Base-by-base conservation (phyloP, 2,113 vertebrate species). In the Ranitomeya imitator region DNA sequence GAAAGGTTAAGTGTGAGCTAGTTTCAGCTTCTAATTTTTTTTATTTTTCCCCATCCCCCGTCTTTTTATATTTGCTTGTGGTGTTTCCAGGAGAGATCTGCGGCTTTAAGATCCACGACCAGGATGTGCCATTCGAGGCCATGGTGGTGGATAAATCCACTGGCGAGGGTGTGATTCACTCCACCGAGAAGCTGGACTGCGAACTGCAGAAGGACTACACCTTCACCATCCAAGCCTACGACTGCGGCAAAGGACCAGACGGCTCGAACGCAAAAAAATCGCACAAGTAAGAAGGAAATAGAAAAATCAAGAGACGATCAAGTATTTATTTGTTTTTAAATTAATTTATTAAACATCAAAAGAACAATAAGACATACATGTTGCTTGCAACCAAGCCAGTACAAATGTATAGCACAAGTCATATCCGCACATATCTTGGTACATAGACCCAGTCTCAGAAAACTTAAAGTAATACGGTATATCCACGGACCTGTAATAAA, bases 101-200 rank as follows among this genome's bases (percentile, higher is more conserved):
- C 90, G 97, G 97, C 90, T 99, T 99, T 97, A 96, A 97, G 92
- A 98, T 99, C 90, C 97, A 99, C 0, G 98, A 98, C 83, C 98
- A 99, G 74, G 97, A 97, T 87, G 97, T 99, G 81, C 98, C 98
- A 81, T 99, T 99, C 79, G 98, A 99, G 86, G 97, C 97, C 11
- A 96, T 99, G 94, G 96, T 99, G 76, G 96, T 99, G 94, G 97
- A 99, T 93, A 98, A 98, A 89, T 97, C 97, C 94, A 99, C 97
- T 21, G 98, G 98, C 0, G 98, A 99, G 92, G 98, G 97, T 2
- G 92, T 97, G 4, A 97, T 99, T 16, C 96, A 96, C 86, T 96
- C 98, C 0, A 99, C 96, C 76, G 97, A 99, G 8, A 97, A 97
- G 69, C 95, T 99, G 78, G 98, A 99, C 94, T 99, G 98, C 14